phyloP scores from a whole-genome alignment of 1,140 invertebrate genomes.

The Zaprionus gabonicus region DNA sequence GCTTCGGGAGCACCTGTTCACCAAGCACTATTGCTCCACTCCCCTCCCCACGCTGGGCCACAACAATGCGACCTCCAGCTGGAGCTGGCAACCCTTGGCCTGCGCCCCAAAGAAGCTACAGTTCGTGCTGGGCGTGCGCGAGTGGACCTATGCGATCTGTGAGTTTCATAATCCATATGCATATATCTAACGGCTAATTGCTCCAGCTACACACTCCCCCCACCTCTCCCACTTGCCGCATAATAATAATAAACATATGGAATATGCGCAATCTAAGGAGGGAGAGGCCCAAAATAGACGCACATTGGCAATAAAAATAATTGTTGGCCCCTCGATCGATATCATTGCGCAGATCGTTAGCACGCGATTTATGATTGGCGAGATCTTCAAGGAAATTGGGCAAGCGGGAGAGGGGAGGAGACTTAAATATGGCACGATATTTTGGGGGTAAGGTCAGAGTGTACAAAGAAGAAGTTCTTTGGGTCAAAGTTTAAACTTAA shows the following conservation, averaged over 20 bases:
- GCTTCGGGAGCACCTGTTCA: conserved; percentile 56
- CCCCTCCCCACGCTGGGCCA: conserved; percentile 10
- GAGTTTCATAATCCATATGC: conserved; percentile 30
- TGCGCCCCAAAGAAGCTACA: conserved; percentile 67
- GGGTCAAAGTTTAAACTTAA: too few species aligned
- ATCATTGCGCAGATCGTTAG: conserved; percentile 18
- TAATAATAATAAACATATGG: conserved; percentile 30
- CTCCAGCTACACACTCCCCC: not conserved
- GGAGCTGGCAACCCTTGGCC: conserved; percentile 74
- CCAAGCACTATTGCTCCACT: conserved; percentile 75
- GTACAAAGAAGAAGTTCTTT: not conserved
- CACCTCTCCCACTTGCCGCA: not conserved
- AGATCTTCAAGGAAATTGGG: not conserved
- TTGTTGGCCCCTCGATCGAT: conserved; percentile 41
- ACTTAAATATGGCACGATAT: not conserved
- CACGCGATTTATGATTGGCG: conserved; percentile 20
- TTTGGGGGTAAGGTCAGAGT: not conserved
- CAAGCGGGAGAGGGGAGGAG: not conserved
- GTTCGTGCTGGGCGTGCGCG: conserved; percentile 65
- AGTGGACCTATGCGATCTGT: conserved; percentile 82
- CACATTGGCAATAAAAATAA: conserved; percentile 57
- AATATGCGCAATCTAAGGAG: conserved; percentile 1
- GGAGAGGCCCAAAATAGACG: conserved; percentile 43
- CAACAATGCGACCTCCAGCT: conserved; percentile 23
- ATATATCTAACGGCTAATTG: conserved; percentile 11